Conservation (phyloP, 2,888 invertebrate genomes). For the Macropis europaea region DNA sequence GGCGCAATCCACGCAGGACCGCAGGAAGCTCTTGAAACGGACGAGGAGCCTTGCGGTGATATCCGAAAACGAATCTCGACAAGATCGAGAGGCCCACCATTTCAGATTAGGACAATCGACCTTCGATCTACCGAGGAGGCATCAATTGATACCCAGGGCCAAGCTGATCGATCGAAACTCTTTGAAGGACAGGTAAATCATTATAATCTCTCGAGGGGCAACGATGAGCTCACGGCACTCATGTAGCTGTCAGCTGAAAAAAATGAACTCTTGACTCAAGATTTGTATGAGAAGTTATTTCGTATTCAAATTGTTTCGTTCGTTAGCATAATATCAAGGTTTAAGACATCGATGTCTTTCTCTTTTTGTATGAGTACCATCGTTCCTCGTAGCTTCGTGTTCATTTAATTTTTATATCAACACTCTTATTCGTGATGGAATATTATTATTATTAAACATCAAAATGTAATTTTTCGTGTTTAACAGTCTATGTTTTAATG, state of each 20-base stretch:
- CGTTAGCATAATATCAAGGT: no score
- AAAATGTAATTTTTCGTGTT: no score
- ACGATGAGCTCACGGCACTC: not conserved
- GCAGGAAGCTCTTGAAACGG: constrained; percentile 81
- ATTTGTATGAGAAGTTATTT: no score
- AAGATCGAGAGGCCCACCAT: constrained; percentile 65
- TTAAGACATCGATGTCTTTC: no score
- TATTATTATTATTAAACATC: no score
- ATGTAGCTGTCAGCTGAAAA: not conserved
- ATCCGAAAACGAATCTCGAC: constrained; percentile 88
- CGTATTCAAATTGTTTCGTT: not conserved
- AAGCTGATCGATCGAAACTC: constrained; percentile 89
- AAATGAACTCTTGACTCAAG: no score
- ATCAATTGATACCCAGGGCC: constrained; percentile 90
- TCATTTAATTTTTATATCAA: no score
- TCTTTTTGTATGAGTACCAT: no score
- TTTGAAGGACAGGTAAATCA: constrained; percentile 86
- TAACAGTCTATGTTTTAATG: no score
- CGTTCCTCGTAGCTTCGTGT: no score
- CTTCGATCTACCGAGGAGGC: constrained; percentile 85
- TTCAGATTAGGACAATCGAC: constrained; percentile 69
- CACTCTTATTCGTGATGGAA: no score
- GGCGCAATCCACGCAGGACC: constrained; percentile 70
- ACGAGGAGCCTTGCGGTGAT: constrained; percentile 89
- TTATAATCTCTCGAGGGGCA: not conserved